Evolutionary conservation across 2,113 vertebrate genomes (phyloP).

Genomic region (Pheucticus melanocephalus): DNA sequence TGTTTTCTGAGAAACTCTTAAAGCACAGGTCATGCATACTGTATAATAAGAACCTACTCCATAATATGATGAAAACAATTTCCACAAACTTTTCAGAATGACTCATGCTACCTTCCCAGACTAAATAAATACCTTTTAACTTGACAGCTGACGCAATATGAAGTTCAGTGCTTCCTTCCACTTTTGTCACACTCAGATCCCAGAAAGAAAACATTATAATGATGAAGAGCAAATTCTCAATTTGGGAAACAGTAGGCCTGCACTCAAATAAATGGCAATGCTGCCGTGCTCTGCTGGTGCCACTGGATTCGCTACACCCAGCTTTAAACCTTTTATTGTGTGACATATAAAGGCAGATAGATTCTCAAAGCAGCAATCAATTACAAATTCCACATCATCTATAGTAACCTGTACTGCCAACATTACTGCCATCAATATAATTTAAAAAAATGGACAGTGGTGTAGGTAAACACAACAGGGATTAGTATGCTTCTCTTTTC

Average conservation of each 20-base stretch:
- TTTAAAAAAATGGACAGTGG: neutral
- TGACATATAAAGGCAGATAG: neutral
- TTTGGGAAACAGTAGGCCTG: neutral
- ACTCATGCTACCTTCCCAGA: conserved; percentile 8
- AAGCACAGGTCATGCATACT: neutral
- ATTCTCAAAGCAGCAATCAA: neutral
- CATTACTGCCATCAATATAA: neutral
- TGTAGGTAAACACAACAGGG: neutral
- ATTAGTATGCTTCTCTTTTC: neutral
- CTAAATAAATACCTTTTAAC: conserved; percentile 38
- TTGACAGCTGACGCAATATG: conserved; percentile 4
- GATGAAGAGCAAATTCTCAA: neutral
- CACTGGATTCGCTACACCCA: neutral
- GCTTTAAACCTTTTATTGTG: neutral
- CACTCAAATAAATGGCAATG: neutral
- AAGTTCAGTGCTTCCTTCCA: conserved; percentile 15
- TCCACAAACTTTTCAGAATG: conserved; percentile 24
- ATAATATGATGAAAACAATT: neutral
- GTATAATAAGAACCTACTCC: neutral
- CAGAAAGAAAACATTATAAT: neutral
- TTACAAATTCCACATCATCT: neutral
- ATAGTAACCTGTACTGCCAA: neutral
- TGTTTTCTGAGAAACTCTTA: neutral
- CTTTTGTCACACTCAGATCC: neutral
- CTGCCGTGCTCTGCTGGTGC: neutral